These are phyloP conservation scores for Rafetus swinhoei DNA, from an alignment of 2,113 vertebrate species.

Conservation along the genomic window DNA sequence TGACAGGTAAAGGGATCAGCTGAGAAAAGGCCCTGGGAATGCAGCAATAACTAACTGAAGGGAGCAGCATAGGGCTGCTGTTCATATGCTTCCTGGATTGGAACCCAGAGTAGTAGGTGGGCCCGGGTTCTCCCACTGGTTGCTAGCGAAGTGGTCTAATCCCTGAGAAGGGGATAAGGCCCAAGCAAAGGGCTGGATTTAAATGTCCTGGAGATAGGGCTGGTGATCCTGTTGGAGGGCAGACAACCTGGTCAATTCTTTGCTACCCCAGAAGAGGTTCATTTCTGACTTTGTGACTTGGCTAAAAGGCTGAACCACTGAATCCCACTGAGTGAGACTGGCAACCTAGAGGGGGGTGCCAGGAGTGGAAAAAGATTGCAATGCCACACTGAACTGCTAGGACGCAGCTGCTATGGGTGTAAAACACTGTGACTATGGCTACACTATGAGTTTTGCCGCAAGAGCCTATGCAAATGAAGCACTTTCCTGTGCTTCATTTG, in stretches of 20 bases:
- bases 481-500: too few relatives aligned
- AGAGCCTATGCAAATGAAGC: too few relatives aligned
- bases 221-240: background rate
- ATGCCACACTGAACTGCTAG: background rate
- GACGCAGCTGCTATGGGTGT: background rate
- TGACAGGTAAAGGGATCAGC: too few relatives aligned
- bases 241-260: background rate
- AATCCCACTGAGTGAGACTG: background rate
- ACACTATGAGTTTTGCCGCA: too few relatives aligned
- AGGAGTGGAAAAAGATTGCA: background rate
- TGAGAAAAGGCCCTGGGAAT: background rate
- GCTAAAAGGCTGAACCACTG: background rate
- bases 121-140: background rate
- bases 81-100: background rate
- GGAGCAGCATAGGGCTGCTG: background rate
- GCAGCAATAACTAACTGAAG: background rate
- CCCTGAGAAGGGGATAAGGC: background rate
- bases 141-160: background rate
- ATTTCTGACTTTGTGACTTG: background rate
- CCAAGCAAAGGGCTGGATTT: background rate
- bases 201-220: background rate
- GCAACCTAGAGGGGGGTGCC: background rate
- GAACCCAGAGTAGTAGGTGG: background rate
- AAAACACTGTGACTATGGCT: background rate
- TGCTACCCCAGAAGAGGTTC: background rate